Evolutionary conservation across 2,888 invertebrate species (phyloP), one percentile per base, ranked within the genome.

Genomic region (Athalia cordata): DNA sequence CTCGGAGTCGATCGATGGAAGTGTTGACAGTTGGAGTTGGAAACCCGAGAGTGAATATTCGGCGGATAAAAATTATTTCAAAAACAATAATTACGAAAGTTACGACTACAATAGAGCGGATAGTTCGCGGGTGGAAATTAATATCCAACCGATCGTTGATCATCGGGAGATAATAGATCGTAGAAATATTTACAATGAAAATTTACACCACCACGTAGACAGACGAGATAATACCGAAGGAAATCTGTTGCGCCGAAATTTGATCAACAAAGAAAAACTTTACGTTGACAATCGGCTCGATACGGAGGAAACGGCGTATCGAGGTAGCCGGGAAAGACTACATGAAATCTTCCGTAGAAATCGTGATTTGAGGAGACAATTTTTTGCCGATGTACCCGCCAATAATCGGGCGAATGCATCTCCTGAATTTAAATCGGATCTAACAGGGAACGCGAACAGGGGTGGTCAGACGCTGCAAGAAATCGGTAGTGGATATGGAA

Each of bases 321-420:
- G 84, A 0, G 86, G 85, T 3, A 89, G 89, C 72, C 81, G 89
- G 7, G 89, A 89, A 50, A 85, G 87, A 45, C 81, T 90, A 3
- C 90, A 88, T 79, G 89, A 89, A 78, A 90, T 90, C 72, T 89
- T 90, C 81, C 87, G 88, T 76, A 87, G 87, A 79, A 90, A 90
- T 78, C 84, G 88, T 3, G 85, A 86, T 61, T 81, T 90, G 7
- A 81, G 90, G 9, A 83, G 87, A 8, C 86, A 87, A 74, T 90
- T 90, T 78, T 90, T 90, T 75, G 84, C 86, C 6, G 83, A 83
- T 7, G 77, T 81, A 77, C 84, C 86, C 1, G 13, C 8, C 9
- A 57, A 57, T n/a, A 47, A 11, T n/a, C 45, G 45, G 15, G 11
- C 55, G 0, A 55, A 68, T 11, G 13, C 15, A 7, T 15, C 68